Percentiles rank a stretch among this genome's conserved stretches.
Conservation (phyloP, 1,140 invertebrate genomes). For the Sycobia sp. region DNA sequence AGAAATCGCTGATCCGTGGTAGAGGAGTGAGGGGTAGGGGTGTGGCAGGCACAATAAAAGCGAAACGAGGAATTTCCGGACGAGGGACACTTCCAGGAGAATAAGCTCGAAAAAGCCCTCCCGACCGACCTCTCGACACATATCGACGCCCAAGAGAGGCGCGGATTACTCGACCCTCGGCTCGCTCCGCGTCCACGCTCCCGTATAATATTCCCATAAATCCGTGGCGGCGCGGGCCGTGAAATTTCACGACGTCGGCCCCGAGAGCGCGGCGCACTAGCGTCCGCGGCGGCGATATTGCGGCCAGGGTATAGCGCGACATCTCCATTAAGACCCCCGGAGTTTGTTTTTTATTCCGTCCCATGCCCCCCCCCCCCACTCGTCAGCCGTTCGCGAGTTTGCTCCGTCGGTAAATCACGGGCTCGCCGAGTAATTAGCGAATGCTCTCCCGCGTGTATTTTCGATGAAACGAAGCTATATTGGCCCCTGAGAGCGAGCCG, state of each 20-base stretch:
- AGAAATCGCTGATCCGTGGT: no score
- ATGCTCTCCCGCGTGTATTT: neutral
- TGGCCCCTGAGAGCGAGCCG: no score
- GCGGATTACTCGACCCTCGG: neutral
- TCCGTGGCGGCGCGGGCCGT: slow-evolving; percentile 10
- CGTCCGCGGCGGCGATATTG: no score
- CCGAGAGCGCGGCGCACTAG: neutral
- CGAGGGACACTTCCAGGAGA: neutral
- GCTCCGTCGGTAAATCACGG: neutral
- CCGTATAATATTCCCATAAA: slow-evolving; percentile 27
- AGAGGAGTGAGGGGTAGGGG: no score
- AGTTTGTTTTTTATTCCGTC: neutral
- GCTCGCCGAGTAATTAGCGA: slow-evolving; percentile 8
- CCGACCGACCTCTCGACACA: no score
- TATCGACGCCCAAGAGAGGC: neutral
- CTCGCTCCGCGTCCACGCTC: no score
- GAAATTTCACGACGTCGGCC: slow-evolving; percentile 23
- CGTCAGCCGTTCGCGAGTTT: neutral
- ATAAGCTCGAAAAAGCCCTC: neutral
- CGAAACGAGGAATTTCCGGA: slow-evolving; percentile 12
- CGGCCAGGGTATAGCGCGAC: no score
- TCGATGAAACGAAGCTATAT: neutral
- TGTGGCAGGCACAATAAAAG: slow-evolving; percentile 4
- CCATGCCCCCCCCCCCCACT: no score
- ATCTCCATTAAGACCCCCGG: slow-evolving; percentile 18